A percentile compares a stretch with the other conserved stretches of the same genome.
Conservation (phyloP, 2,797 vertebrate species). For the Brotogeris chrysoptera region DNA sequence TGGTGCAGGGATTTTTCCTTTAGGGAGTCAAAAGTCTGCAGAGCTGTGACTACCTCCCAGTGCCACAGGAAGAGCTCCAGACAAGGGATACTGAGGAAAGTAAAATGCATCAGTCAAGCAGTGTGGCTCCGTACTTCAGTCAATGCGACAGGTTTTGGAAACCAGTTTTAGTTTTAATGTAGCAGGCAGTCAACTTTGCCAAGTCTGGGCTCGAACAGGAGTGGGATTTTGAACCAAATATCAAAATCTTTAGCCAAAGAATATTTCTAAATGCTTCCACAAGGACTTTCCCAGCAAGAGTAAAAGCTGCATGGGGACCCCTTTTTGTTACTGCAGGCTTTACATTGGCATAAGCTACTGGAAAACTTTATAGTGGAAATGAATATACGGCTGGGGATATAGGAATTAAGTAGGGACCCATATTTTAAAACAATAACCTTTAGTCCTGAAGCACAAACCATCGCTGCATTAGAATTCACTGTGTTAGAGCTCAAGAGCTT, state of each 20-base stretch:
- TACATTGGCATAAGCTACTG: neutral
- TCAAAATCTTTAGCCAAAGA: neutral
- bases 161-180: neutral
- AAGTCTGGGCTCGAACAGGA: neutral
- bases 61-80: neutral
- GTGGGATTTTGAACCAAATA: neutral
- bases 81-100: neutral
- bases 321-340: neutral
- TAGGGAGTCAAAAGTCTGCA: neutral
- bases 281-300: neutral
- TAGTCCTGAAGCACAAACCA: neutral
- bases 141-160: neutral
- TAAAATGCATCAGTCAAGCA: neutral
- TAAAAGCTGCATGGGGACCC: neutral
- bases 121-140: neutral
- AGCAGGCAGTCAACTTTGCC: neutral
- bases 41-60: neutral
- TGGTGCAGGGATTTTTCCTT: neutral
- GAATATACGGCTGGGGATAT: neutral
- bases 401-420: neutral
- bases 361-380: neutral
- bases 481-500: neutral
- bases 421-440: neutral
- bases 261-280: neutral
- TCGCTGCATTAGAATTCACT: neutral